Evolutionary conservation across 2,888 invertebrate species (phyloP).

Genomic region (Stenichneumon culpator): DNA sequence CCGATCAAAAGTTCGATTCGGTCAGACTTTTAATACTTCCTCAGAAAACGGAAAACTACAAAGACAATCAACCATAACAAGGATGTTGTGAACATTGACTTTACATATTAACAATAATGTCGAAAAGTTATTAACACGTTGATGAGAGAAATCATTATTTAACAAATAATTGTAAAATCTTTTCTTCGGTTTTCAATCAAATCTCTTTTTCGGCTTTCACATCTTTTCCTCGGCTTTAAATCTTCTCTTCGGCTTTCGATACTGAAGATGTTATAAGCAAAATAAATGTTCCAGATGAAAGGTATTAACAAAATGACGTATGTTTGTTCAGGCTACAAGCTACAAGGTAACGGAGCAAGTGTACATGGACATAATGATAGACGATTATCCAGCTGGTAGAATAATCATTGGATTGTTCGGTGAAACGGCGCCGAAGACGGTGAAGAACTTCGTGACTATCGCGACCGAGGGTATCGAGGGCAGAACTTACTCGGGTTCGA

Average conservation of each 20-base stretch:
- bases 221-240: background rate
- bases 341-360: constrained; percentile 93
- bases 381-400: constrained; percentile 90
- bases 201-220: too few species aligned
- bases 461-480: constrained; percentile 92
- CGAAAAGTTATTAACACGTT: background rate
- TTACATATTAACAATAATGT: background rate
- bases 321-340: constrained; percentile 86
- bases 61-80: background rate
- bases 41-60: background rate
- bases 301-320: background rate
- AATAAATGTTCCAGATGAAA: background rate
- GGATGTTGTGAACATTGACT: background rate
- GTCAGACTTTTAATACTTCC: background rate
- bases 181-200: background rate
- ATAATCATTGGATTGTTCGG: constrained; percentile 96
- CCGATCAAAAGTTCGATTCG: too few species aligned
- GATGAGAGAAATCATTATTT: background rate
- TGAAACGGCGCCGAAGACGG: constrained; percentile 93
- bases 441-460: constrained; percentile 94
- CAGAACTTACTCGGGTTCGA: constrained; percentile 91
- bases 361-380: constrained; percentile 92
- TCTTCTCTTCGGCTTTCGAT: too few species aligned
- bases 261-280: background rate
- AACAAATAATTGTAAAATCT: background rate